Evolutionary conservation across 1,140 invertebrate genomes (phyloP), one percentile per base, ranked within the genome.

Genomic region (Delia radicum): DNA sequence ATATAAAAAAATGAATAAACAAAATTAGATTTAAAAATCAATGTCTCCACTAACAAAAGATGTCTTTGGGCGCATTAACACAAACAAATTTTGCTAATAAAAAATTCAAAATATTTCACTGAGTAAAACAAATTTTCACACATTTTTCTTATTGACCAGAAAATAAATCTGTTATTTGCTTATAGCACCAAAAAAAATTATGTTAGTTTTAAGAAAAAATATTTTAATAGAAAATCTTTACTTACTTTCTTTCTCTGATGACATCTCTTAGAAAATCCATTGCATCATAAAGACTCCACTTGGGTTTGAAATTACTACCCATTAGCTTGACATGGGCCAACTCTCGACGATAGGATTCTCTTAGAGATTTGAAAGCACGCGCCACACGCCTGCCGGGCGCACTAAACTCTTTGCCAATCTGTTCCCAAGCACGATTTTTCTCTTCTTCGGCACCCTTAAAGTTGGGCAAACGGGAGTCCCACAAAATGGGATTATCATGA

Each of bases 401-500:
- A 82, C 82, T 85, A 76, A 85, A 85, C 78, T 85, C 83, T 7
- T 80, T 79, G 2, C 83, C 83, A 46, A 85, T 85, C 63, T 79
- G 77, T 74, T 85, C 83, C 83, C 83, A 85, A 67, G 83, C 83
- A 5, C 83, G 83, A 65, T 82, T 85, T 77, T 85, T 85, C 48
- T 85, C 83, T 71, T 85, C 83, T 77, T 85, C 83, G 79, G 83
- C 83, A n/a, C 83, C 83, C 75, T 85, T 85, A 26, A 85, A 85
- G 46, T 85, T 85, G n/a, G 83, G 83, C n/a, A 85, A 67, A 10
- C 83, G 83, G 0, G 83, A 85, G 65, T 85, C 83, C 83, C 83
- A 85, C 27, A 85, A 75, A 18, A 85, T 85, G 29, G 83, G 83
- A 74, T 85, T 85, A 37, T 85, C 81, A 55, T 85, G 83, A n/a